Evolutionary conservation across 2,113 vertebrate species (phyloP).

Genomic region (Callithrix jacchus): DNA sequence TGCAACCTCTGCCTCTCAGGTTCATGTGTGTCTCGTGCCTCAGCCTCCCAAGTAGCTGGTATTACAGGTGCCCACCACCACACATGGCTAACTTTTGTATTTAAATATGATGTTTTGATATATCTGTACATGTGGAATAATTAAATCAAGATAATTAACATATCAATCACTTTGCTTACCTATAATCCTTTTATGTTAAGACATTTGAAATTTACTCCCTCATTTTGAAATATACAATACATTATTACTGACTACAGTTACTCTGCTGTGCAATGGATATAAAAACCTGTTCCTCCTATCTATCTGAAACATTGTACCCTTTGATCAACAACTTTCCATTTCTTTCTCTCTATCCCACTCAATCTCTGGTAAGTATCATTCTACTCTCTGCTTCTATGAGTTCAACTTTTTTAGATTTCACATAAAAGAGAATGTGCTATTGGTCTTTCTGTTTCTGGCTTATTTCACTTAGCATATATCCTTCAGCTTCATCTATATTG

Average conservation of each 20-base stretch:
- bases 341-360: too few relatives aligned
- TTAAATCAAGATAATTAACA: background rate
- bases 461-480: background rate
- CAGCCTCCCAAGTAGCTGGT: too few relatives aligned
- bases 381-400: background rate
- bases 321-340: background rate
- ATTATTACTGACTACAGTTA: background rate
- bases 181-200: background rate
- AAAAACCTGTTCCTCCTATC: background rate
- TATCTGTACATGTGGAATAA: background rate
- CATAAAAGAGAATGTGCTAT: background rate
- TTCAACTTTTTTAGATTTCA: background rate
- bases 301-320: background rate
- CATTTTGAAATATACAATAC: background rate
- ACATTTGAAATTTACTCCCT: background rate
- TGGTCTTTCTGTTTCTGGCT: background rate
- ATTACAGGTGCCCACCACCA: too few relatives aligned
- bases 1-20: too few relatives aligned
- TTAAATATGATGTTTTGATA: background rate
- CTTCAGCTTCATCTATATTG: background rate
- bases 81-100: too few relatives aligned
- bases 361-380: background rate
- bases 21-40: too few relatives aligned
- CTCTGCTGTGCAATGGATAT: background rate
- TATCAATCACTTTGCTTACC: background rate